phyloP scores from a whole-genome alignment of 2,888 invertebrate genomes.

The Spilosoma lubricipeda region DNA sequence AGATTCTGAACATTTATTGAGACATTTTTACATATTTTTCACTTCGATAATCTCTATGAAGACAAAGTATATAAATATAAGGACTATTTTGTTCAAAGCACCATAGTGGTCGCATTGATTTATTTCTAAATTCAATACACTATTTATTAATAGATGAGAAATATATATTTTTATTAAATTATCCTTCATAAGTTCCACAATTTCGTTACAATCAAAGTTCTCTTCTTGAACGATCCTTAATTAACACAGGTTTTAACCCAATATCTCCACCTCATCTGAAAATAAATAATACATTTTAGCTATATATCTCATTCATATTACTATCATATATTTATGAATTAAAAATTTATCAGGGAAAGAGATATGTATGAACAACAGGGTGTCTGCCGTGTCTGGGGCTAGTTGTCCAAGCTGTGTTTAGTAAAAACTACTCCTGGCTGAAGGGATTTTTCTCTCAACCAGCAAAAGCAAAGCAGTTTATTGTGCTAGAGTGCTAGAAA shows the following conservation, averaged over 20 bases:
- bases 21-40: conserved; percentile 43
- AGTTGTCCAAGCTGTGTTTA: no score
- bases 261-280: conserved; percentile 78
- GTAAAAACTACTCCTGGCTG: no score
- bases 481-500: no score
- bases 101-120: conserved; percentile 72
- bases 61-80: conserved; percentile 55
- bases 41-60: conserved; percentile 50
- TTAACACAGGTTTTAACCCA: conserved; percentile 65
- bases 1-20: conserved; percentile 53
- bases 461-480: no score
- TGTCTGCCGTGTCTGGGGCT: no score
- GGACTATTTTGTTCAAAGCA: conserved; percentile 73
- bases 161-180: conserved; percentile 50
- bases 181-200: conserved; percentile 67
- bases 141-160: conserved; percentile 55
- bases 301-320: no score
- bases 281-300: conserved; percentile 36
- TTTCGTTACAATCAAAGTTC: conserved; percentile 57
- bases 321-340: no score
- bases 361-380: no score
- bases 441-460: no score
- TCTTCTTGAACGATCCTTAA: conserved; percentile 50
- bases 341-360: no score
- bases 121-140: conserved; percentile 55